Evolutionary conservation across 2,797 vertebrate genomes (phyloP).

Genomic region (Sebastes taczanowskii): DNA sequence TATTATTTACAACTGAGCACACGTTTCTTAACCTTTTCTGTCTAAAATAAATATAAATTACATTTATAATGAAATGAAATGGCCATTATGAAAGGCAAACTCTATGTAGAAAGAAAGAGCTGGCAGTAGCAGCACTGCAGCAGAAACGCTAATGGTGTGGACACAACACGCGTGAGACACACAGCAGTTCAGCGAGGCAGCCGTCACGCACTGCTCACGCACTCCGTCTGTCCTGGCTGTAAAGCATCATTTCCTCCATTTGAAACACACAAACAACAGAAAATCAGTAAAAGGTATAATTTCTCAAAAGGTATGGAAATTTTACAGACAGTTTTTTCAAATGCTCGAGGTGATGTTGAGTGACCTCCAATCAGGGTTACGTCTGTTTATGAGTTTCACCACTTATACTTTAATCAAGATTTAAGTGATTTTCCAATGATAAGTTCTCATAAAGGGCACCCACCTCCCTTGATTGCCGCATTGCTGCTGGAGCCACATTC

Average conservation of each 20-base stretch:
- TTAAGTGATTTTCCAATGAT: background rate
- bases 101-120: no score
- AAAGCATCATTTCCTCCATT: background rate
- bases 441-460: constrained; percentile 3
- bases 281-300: background rate
- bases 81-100: no score
- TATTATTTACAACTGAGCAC: no score
- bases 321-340: background rate
- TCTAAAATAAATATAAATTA: no score
- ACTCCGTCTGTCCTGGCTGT: no score
- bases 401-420: constrained; percentile 1
- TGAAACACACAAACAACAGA: background rate
- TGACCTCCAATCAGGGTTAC: background rate
- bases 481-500: background rate
- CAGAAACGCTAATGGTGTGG: no score
- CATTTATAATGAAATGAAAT: no score
- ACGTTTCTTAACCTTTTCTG: no score
- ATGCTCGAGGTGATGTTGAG: background rate
- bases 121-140: no score
- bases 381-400: background rate
- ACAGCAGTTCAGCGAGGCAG: no score
- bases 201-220: no score
- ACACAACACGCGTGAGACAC: no score
- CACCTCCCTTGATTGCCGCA: constrained; percentile 15
- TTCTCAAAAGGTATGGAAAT: background rate